Evolutionary conservation across 2,113 vertebrate genomes (phyloP), one percentile per base, ranked within the genome.

Genomic region (Ciconia maguari): DNA sequence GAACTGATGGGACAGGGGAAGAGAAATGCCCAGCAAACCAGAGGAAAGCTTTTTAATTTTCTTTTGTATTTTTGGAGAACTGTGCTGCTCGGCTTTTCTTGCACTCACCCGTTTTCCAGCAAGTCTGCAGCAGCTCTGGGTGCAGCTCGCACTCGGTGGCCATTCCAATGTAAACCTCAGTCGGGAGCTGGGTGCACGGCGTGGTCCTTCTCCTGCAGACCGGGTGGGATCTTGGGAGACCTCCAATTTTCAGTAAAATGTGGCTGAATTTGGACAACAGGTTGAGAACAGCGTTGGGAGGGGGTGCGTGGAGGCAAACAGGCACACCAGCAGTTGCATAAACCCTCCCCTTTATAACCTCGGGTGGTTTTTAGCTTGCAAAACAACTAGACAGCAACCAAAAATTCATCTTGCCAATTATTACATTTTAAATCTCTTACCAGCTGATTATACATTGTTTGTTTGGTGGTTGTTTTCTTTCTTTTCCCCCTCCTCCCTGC

Each of bases 161-260:
- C 2, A 0, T 62, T 70, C 34, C 49, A 2, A 7, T 29, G 29
- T 0, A 25, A 61, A 3, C 26, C 32, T 81, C 7, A 1, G n/a
- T 10, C 9, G 9, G 36, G 74, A 49, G 51, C 29, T 81, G 44
- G 26, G 61, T 44, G 21, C 16, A 1, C 6, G 22, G 42, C 58
- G 2, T 3, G 20, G 32, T 58, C 69, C 48, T 17, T 14, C 62
- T 55, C 34, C 11, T 11, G 32, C 51, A 55, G 11, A 36, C 34
- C 38, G 16, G 30, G 7, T 64, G 58, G 69, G 6, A 10, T 68
- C 55, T 20, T 69, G 9, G 9, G 41, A 87, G 17, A 64, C 3
- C 4, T 29, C 34, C 19, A 25, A 1, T n/a, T 93, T 84, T 29
- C 1, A 0, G 10, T 62, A 9, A 84, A 84, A 82, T 0, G 0